phyloP scores from a whole-genome alignment of 2,888 invertebrate species.

The Balanococcus diminutus region DNA sequence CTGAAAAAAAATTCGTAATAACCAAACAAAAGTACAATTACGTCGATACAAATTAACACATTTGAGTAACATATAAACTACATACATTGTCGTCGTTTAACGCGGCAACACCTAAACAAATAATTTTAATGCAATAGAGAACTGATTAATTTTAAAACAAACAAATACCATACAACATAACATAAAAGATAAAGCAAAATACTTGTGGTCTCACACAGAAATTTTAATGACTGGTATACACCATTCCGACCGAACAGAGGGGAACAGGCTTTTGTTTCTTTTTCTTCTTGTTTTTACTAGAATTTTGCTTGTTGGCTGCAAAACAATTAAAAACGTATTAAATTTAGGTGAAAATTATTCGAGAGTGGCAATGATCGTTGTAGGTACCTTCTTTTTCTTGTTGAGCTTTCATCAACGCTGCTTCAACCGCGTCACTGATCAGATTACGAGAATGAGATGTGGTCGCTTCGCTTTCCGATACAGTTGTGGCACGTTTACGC shows the following conservation, averaged over 20 bases:
- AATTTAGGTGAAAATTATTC: not conserved
- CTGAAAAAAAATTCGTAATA: not conserved
- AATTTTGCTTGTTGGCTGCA: constrained; percentile 30
- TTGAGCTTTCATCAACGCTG: constrained; percentile 42
- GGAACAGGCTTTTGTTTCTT: constrained; percentile 50
- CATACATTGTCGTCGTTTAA: not conserved
- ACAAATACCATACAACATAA: constrained; percentile 33
- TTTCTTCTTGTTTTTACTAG: constrained; percentile 50
- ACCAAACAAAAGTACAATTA: not conserved
- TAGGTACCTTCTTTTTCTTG: constrained; percentile 48
- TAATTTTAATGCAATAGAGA: constrained; percentile 16
- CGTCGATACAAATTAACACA: not conserved
- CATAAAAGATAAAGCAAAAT: constrained; percentile 36
- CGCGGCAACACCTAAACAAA: constrained; percentile 24
- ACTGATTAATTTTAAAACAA: constrained; percentile 35
- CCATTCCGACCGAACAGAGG: constrained; percentile 50
- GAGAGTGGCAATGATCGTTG: not conserved
- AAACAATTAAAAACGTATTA: not conserved
- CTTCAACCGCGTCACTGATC: constrained; percentile 50
- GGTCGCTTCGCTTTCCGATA: constrained; percentile 40
- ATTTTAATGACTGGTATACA: constrained; percentile 39
- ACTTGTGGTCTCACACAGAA: not conserved
- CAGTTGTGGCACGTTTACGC: constrained; percentile 33
- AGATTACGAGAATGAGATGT: constrained; percentile 33
- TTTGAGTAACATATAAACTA: not conserved